Evolutionary conservation across 2,888 invertebrate genomes (phyloP), one percentile per base, ranked within the genome.

Genomic region (Helleia helle): DNA sequence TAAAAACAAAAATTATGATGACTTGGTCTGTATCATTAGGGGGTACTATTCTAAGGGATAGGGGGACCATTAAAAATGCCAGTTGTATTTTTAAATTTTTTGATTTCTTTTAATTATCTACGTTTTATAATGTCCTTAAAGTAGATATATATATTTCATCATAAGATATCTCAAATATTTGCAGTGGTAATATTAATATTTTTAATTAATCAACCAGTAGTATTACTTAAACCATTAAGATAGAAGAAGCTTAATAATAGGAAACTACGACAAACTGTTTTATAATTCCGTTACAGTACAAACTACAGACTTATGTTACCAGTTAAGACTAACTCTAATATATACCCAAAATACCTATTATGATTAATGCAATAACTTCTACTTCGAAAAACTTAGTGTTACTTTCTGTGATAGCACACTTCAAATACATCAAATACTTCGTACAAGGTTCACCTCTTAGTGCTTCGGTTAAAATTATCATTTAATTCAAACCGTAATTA

Each of bases 71-170:
- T 83, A 80, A 86, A 86, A 86, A 83, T 83, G 80, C 81, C 72
- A 77, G 65, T 71, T 40, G 49, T 79, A 74, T 81, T 81, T 86
- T 34, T 34, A 34, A 71, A 83, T 76, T 74, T 84, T 86, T 85
- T 79, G 83, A 83, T 84, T 84, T 81, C 84, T 85, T 85, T 86
- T 85, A 84, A 84, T 86, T 86, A 85, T 85, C 86, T 86, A 86
- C 85, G 85, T 76, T 85, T 84, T 80, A 85, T 86, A 85, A 85
- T 86, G 85, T 85, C 79, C 85, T 86, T 85, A 85, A 74, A 84
- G 84, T 86, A 86, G 83, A 86, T 85, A 85, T 84, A 85, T 84
- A 84, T 84, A 84, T 84, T 76, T 81, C 77, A 84, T 84, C 83
- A 85, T 85, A 85, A 85, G 85, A 84, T 86, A 85, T 83, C 74